phyloP scores from a whole-genome alignment of 2,888 invertebrate genomes.

The Phrixothrix hirtus region DNA sequence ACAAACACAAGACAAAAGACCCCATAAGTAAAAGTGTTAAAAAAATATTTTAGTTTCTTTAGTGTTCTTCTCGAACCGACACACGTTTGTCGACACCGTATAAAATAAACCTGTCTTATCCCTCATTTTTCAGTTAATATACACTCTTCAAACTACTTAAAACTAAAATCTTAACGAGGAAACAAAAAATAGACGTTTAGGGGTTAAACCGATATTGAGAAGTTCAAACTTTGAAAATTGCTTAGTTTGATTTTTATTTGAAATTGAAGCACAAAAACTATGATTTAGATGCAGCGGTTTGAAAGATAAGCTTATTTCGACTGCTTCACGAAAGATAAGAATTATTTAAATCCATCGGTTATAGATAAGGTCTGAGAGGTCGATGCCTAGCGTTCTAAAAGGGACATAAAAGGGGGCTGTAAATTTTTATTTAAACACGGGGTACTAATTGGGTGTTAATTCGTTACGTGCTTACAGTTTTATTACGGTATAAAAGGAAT shows the following conservation, averaged over 20 bases:
- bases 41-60: background rate
- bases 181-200: background rate
- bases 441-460: slow-evolving; percentile 33
- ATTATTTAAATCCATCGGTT: slow-evolving; percentile 17
- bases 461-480: slow-evolving; percentile 25
- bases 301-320: slow-evolving; percentile 6
- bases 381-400: slow-evolving; percentile 2
- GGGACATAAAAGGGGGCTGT: slow-evolving; percentile 15
- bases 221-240: slow-evolving; percentile 10
- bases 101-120: slow-evolving; percentile 43
- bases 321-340: background rate
- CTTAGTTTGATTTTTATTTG: slow-evolving; percentile 9
- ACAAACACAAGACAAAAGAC: background rate
- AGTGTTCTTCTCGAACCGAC: slow-evolving; percentile 2
- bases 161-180: slow-evolving; percentile 1
- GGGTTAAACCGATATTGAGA: slow-evolving; percentile 1
- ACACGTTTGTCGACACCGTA: slow-evolving; percentile 37
- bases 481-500: slow-evolving; percentile 22
- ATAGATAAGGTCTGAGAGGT: slow-evolving; percentile 14
- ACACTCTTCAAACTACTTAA: slow-evolving; percentile 18
- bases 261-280: slow-evolving; percentile 17
- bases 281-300: slow-evolving; percentile 16
- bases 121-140: slow-evolving; percentile 33
- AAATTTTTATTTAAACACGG: slow-evolving; percentile 27
- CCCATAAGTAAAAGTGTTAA: background rate